Evolutionary conservation across 2,888 invertebrate species (phyloP).

Genomic region (Cosmia trapezina): DNA sequence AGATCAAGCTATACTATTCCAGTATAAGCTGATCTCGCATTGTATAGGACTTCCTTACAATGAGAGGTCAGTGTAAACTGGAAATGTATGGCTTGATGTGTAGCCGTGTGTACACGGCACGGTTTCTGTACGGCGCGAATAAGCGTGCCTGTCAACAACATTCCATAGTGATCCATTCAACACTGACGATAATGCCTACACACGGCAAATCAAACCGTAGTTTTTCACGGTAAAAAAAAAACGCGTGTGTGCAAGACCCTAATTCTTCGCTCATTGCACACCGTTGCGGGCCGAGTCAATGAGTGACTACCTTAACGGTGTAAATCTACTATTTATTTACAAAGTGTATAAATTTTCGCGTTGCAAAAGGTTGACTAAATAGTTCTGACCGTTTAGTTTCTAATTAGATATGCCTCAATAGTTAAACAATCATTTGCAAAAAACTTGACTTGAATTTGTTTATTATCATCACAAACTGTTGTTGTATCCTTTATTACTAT

Average conservation of each 20-base stretch:
- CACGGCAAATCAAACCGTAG: too few relatives aligned
- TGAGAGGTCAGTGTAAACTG: too few relatives aligned
- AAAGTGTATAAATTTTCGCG: slow-evolving; percentile 37
- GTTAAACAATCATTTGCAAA: slow-evolving; percentile 55
- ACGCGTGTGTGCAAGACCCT: too few relatives aligned
- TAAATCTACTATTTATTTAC: slow-evolving; percentile 33
- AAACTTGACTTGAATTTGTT: slow-evolving; percentile 18
- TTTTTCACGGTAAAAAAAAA: too few relatives aligned
- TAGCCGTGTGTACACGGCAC: too few relatives aligned
- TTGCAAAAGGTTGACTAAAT: slow-evolving; percentile 53
- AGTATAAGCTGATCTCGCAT: too few relatives aligned
- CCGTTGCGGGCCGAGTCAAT: slow-evolving; percentile 21
- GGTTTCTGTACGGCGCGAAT: too few relatives aligned
- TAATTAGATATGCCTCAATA: slow-evolving; percentile 53
- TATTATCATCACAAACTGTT: not conserved
- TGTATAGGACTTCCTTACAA: too few relatives aligned
- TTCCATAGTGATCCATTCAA: not conserved
- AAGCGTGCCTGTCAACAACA: not conserved
- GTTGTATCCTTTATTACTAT: not conserved
- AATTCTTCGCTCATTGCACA: slow-evolving; percentile 33
- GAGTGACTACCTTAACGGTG: slow-evolving; percentile 44
- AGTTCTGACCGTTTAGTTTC: slow-evolving; percentile 41
- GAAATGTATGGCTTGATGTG: too few relatives aligned
- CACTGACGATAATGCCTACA: too few relatives aligned
- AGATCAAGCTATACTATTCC: too few relatives aligned